These are phyloP conservation scores for Sceliomorpha sp. DNA, from an alignment of 2,888 invertebrate species.

Conservation along the genomic window DNA sequence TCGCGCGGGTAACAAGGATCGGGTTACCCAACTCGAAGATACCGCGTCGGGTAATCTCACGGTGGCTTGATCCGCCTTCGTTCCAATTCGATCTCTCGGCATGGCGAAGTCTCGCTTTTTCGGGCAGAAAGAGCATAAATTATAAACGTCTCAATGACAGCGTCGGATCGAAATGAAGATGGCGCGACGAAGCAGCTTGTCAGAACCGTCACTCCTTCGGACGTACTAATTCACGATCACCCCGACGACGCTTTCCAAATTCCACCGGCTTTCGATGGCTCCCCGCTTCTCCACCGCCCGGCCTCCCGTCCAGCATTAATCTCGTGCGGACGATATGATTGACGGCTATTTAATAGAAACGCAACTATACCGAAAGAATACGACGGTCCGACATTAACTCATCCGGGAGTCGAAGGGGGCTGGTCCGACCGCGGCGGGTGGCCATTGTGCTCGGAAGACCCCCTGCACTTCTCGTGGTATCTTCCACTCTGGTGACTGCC, in stretches of 20 bases:
- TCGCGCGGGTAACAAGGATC: slow-evolving; percentile 78
- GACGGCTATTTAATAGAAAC: slow-evolving; percentile 78
- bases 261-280: slow-evolving; percentile 1
- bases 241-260: slow-evolving; percentile 43
- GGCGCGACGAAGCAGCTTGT: slow-evolving; percentile 25
- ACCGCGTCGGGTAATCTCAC: slow-evolving; percentile 46
- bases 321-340: slow-evolving; percentile 68
- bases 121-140: slow-evolving; percentile 2
- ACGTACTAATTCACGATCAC: slow-evolving; percentile 31
- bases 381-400: slow-evolving; percentile 75
- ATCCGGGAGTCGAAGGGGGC: slow-evolving; percentile 75
- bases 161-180: slow-evolving; percentile 23
- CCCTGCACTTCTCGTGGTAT: slow-evolving; percentile 68
- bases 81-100: slow-evolving; percentile 12
- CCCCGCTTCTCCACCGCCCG: slow-evolving; percentile 1
- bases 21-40: slow-evolving; percentile 72
- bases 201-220: slow-evolving; percentile 15
- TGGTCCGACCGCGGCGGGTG: slow-evolving; percentile 75
- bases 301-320: slow-evolving; percentile 61
- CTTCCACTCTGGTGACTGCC: slow-evolving; percentile 67
- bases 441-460: slow-evolving; percentile 74
- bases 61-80: slow-evolving; percentile 24
- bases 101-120: slow-evolving; percentile 6
- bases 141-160: slow-evolving; percentile 3
- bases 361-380: slow-evolving; percentile 69